phyloP scores from a whole-genome alignment of 64 coral and sea anemone species.

The Acropora tenuis region DNA sequence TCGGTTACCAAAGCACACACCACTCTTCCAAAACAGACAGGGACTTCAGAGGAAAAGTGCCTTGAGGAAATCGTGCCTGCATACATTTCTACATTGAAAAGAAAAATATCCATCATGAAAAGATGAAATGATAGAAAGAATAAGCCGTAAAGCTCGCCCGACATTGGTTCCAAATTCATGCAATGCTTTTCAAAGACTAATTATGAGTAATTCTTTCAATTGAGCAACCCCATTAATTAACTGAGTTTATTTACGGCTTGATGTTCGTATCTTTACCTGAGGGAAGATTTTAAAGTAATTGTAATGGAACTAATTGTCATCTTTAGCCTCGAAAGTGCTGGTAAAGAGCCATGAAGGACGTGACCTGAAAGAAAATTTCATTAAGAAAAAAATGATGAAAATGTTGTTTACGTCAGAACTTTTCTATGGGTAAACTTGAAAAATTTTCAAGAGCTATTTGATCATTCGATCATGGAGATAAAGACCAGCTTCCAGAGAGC shows the following conservation, averaged over 20 bases:
- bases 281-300: neutral
- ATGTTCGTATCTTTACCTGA: neutral
- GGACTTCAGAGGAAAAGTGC: neutral
- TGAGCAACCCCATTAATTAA: neutral
- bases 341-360: neutral
- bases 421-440: too few relatives aligned
- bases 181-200: neutral
- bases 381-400: neutral
- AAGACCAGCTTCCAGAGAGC: neutral
- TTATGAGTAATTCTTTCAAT: neutral
- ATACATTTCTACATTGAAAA: too few relatives aligned
- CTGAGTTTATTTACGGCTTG: neutral
- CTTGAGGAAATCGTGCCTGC: neutral
- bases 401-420: neutral
- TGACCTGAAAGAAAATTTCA: neutral
- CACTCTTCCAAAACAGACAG: neutral
- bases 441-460: constrained; percentile 1
- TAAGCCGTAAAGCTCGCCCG: neutral
- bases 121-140: neutral
- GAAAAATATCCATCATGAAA: too few relatives aligned
- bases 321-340: neutral
- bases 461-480: neutral
- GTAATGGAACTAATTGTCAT: neutral
- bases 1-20: too few relatives aligned
- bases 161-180: neutral